Evolutionary conservation across 2,797 vertebrate genomes (phyloP).

Genomic region (Glyptemys insculpta): DNA sequence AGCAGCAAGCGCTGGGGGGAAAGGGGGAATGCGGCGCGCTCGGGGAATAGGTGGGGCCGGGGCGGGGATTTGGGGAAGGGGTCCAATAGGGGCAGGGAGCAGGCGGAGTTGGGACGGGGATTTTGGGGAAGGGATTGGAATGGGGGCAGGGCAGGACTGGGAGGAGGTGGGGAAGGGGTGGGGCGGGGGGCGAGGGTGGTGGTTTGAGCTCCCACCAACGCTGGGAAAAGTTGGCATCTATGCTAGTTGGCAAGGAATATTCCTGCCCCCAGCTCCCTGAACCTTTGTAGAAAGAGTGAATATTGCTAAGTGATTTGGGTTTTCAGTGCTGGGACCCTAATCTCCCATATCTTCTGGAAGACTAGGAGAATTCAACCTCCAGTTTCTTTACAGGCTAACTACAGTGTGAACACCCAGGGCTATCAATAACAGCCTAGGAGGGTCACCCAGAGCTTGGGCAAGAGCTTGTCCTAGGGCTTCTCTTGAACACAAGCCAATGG

Average conservation of each 20-base stretch:
- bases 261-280: not conserved
- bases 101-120: too few relatives aligned
- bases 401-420: not conserved
- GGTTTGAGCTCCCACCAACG: too few relatives aligned
- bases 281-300: not conserved
- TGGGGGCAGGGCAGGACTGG: too few relatives aligned
- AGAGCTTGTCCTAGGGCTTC: not conserved
- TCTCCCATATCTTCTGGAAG: fast-evolving
- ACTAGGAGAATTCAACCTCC: not conserved
- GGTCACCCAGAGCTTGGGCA: not conserved
- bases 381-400: not conserved
- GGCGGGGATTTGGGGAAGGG: too few relatives aligned
- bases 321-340: not conserved
- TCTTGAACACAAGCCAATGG: not conserved
- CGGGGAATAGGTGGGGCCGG: too few relatives aligned
- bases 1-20: too few relatives aligned
- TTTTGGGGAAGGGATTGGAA: too few relatives aligned
- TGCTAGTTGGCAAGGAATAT: not conserved
- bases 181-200: too few relatives aligned
- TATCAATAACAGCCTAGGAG: fast-evolving
- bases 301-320: not conserved
- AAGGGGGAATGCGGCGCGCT: too few relatives aligned
- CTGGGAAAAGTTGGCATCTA: too few relatives aligned
- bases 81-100: too few relatives aligned
- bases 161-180: too few relatives aligned